These are phyloP conservation scores for Osmerus eperlanus DNA, from an alignment of 2,113 vertebrate species.

Conservation along the genomic window DNA sequence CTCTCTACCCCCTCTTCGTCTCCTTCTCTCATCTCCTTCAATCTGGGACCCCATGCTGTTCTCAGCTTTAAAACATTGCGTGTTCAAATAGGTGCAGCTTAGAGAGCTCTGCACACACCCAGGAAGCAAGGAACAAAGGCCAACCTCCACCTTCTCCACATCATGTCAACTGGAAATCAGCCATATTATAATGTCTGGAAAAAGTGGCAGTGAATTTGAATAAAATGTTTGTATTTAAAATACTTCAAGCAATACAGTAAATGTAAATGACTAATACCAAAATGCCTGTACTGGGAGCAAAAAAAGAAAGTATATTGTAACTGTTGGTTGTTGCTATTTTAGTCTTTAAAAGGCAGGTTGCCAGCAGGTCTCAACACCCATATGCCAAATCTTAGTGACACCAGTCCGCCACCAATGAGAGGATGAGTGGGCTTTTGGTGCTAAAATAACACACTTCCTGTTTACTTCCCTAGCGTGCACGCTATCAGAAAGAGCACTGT, in stretches of 20 bases:
- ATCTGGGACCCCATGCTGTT: slow-evolving; percentile 59
- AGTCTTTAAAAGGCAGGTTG: slow-evolving; percentile 40
- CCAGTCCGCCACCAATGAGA: slow-evolving; percentile 36
- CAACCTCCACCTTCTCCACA: slow-evolving; percentile 53
- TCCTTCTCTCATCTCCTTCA: slow-evolving; percentile 42
- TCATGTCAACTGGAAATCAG: slow-evolving; percentile 63
- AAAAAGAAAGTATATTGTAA: neutral
- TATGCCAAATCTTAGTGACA: slow-evolving; percentile 42
- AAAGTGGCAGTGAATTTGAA: slow-evolving; percentile 46
- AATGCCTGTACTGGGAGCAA: neutral
- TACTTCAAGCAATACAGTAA: slow-evolving; percentile 2
- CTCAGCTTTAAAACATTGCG: slow-evolving; percentile 61
- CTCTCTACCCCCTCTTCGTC: neutral
- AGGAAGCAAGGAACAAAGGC: slow-evolving; percentile 65
- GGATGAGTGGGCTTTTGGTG: slow-evolving; percentile 55
- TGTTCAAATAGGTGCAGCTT: slow-evolving; percentile 64
- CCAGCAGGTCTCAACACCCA: slow-evolving; percentile 29
- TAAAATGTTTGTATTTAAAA: slow-evolving; percentile 37
- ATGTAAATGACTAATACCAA: slow-evolving; percentile 3
- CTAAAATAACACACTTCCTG: slow-evolving; percentile 58
- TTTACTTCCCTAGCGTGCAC: slow-evolving; percentile 30
- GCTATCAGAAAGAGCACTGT: neutral
- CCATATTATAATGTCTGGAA: slow-evolving; percentile 48
- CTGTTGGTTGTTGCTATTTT: neutral
- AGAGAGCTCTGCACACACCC: slow-evolving; percentile 51